Conservation (phyloP, 2,113 vertebrate species). For the Spermophilus dauricus region DNA sequence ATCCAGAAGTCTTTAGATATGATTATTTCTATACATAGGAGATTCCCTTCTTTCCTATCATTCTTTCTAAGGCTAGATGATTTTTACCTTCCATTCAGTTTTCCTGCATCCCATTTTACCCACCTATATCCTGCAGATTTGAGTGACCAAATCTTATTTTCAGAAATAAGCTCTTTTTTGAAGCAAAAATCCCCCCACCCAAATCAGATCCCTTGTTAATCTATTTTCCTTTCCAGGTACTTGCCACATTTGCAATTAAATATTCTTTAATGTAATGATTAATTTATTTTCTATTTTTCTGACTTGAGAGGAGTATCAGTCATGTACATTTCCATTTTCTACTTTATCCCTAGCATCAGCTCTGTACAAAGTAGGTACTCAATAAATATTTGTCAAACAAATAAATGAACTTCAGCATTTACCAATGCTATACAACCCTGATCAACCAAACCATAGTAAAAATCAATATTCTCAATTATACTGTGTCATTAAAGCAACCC, state of each 20-base stretch:
- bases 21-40: background rate
- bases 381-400: slow-evolving; percentile 14
- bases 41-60: background rate
- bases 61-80: background rate
- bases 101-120: too few relatives aligned
- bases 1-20: background rate
- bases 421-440: background rate
- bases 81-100: background rate
- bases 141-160: background rate
- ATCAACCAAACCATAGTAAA: slow-evolving; percentile 20
- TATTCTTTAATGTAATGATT: background rate
- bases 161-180: background rate
- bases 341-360: background rate
- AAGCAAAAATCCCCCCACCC: background rate
- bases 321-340: slow-evolving; percentile 3
- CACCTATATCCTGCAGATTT: too few relatives aligned
- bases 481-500: slow-evolving; percentile 24
- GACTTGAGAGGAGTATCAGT: background rate
- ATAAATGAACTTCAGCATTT: slow-evolving; percentile 55
- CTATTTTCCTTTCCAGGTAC: background rate
- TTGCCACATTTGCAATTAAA: background rate
- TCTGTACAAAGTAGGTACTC: slow-evolving; percentile 37
- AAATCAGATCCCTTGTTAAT: background rate
- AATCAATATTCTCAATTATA: slow-evolving; percentile 37
- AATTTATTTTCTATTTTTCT: background rate